Percentiles rank a stretch among this genome's conserved stretches.
These are phyloP conservation scores for Stegodyphus dumicola DNA, from an alignment of 1,140 invertebrate species.

Conservation along the genomic window DNA sequence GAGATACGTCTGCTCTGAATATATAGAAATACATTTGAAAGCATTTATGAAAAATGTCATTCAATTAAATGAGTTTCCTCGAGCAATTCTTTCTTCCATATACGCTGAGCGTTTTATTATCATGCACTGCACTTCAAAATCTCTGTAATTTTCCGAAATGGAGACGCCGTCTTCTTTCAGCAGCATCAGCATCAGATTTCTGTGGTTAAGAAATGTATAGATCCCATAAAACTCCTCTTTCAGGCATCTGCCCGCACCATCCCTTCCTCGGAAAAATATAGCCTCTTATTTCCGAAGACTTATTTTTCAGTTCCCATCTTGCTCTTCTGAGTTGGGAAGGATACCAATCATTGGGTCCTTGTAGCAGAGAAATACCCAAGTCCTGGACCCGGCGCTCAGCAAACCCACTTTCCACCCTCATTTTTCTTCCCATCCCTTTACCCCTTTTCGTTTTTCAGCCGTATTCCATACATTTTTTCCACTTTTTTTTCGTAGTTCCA, in stretches of 20 bases:
- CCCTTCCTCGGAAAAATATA: constrained; percentile 37
- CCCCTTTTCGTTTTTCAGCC: constrained; percentile 2
- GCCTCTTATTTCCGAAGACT: constrained; percentile 39
- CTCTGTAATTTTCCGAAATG: background rate
- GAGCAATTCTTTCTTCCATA: too few species aligned
- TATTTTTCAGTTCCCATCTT: background rate
- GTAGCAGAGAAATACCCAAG: constrained; percentile 36
- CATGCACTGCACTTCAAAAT: too few species aligned
- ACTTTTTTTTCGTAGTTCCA: constrained; percentile 30
- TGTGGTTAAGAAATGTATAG: background rate
- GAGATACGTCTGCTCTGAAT: too few species aligned
- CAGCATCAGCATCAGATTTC: background rate
- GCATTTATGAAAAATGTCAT: too few species aligned
- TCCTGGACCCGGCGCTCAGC: constrained; percentile 7
- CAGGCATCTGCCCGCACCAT: background rate
- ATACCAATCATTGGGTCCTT: constrained; percentile 54
- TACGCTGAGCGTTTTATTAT: too few species aligned
- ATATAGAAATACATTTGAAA: too few species aligned
- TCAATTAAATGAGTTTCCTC: too few species aligned
- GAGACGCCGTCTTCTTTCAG: background rate
- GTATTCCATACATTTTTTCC: constrained; percentile 10
- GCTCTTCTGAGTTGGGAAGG: constrained; percentile 14
- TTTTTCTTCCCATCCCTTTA: constrained; percentile 27
- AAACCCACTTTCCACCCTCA: constrained; percentile 49
- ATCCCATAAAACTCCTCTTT: background rate